Evolutionary conservation across 2,113 vertebrate genomes (phyloP).

Genomic region (Thymallus thymallus): DNA sequence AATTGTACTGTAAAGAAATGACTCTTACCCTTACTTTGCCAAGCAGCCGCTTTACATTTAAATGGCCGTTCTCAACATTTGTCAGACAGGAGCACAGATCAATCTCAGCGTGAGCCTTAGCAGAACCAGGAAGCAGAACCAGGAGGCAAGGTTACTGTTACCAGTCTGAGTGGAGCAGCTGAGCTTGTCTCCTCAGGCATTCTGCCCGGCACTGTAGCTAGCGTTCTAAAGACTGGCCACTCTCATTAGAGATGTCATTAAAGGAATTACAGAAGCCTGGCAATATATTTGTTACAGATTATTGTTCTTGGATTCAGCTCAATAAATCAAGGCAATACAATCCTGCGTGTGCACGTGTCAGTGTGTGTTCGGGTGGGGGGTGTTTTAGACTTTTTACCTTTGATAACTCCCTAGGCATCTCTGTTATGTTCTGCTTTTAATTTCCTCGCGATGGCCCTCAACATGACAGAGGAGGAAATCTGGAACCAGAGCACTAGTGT

Average conservation of each 20-base stretch:
- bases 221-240: constrained; percentile 60
- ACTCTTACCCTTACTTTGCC: constrained; percentile 62
- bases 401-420: not conserved
- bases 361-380: not conserved
- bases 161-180: not conserved
- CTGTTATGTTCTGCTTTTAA: not conserved
- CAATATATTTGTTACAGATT: constrained; percentile 53
- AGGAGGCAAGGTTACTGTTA: constrained; percentile 44
- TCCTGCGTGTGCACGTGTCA: constrained; percentile 19
- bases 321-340: constrained; percentile 47
- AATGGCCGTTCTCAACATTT: constrained; percentile 60
- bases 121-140: constrained; percentile 50
- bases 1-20: constrained; percentile 70
- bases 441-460: constrained; percentile 18
- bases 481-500: not conserved
- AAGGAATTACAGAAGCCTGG: constrained; percentile 58
- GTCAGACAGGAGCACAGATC: constrained; percentile 61
- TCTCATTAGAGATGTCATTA: constrained; percentile 73
- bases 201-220: constrained; percentile 57
- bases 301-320: constrained; percentile 51
- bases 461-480: constrained; percentile 13
- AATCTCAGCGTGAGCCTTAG: constrained; percentile 52
- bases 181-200: not conserved
- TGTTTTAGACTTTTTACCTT: not conserved
- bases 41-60: constrained; percentile 59